Evolutionary conservation across 2,888 invertebrate species (phyloP), one percentile per base, ranked within the genome.

Genomic region (Drosophila pseudotalamancana): DNA sequence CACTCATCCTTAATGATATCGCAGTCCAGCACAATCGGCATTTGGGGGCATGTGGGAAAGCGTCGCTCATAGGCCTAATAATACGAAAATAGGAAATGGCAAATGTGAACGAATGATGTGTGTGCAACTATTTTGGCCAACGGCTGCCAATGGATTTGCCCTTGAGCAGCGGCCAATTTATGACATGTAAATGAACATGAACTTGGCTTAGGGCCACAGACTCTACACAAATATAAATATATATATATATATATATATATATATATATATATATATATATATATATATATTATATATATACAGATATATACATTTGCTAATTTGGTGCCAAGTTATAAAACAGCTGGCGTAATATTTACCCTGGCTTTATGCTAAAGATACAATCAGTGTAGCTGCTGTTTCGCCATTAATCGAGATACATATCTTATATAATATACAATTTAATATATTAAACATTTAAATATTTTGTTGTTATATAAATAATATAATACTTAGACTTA

Each of bases 11-110:
- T 94, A 4, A 94, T 93, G 69, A 97, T 94, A 79, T 95, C 95
- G 90, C 97, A 97, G 48, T 97, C 97, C 32, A 97, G 92, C 87
- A 98, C 98, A 65, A 98, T 97, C 27, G 98, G 98, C 90, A 98
- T 98, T 93, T 98, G 96, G 21, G 97, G 95, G 90, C 98, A 98
- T 59, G 94, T 96, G 16, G 98, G 98, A 92, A 98, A 98, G 75
- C 98, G 94, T 88, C 95, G 94, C 92, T 98, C 97, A 91, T 98
- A 98, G 4, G 98, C 98, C 98, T 98, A 92, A 87, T 87, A n/a
- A n/a, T n/a, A n/a, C n/a, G n/a, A 43, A 4, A 42, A 39, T 19
- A n/a, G 32, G 0, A 43, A 50, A 21, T 48, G 12, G 8, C 39
- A 21, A 21, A 48, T 45, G 27, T 49, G 32, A 51, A 49, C 60